Base-by-base conservation (phyloP, 2,888 invertebrate species). In the Drosophila testacea region DNA sequence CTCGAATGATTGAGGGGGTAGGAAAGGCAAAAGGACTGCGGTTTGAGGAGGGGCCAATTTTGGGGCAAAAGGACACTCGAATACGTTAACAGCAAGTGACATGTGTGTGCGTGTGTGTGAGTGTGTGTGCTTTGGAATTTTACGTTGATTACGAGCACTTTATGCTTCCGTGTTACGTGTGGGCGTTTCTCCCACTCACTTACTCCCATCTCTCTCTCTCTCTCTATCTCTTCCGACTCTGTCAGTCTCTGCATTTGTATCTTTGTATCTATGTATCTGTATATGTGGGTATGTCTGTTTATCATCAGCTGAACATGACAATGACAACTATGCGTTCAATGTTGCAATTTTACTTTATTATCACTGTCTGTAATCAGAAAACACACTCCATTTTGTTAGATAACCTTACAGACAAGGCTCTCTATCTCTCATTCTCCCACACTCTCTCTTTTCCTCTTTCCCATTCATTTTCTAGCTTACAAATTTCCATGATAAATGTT, bases 141-240 rank as follows among this genome's bases (percentile, higher is more conserved):
- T 79, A 86, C 82, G 83, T 83, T 88, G 83, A 83, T 88, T 88
- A 83, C 83, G 75, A 88, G 89, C 84, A 88, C 82, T 83, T 83
- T 83, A 86, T 88, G 83, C 67, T 72, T 69, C 66, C 72, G 69
- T 86, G 87, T 67, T 86, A 83, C 83, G 88, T 83, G 88, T 83
- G 87, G 81, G 83, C 78, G 48, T 44, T 27, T 50, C 30, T 57
- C 27, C 9, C 27, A 7, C 27, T 27, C 11, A 5, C 22, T 7
- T 13, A 30, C 30, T 30, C 30, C 32, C 32, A 32, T 13, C 11
- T 28, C 22, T 10, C n/a, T 36, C 16, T 47, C n/a, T 4, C 16
- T 4, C 32, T 30, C 11, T 10, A 16, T 11, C 39, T 22, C n/a
- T 46, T 30, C 11, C 10, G 16, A 6, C 39, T 22, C 22, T 46